Conservation (phyloP, 2,888 invertebrate genomes). For the Leptinotarsa tumamoca region DNA sequence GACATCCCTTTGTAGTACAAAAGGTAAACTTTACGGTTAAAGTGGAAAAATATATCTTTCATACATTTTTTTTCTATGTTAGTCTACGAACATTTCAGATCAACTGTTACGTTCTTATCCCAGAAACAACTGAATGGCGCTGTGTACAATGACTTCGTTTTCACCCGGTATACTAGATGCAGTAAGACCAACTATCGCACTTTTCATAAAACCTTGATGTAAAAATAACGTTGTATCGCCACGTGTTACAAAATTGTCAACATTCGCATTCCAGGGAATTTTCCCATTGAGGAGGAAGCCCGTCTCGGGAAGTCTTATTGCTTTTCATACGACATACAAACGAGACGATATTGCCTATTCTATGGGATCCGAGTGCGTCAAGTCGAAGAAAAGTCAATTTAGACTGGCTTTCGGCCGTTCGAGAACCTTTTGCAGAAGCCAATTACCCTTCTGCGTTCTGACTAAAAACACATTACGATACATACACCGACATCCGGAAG, state of each 20-base stretch:
- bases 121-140: too few relatives aligned
- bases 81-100: too few relatives aligned
- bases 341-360: conserved; percentile 4
- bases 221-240: neutral
- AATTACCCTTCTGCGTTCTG: neutral
- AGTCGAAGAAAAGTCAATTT: neutral
- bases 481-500: neutral
- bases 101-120: too few relatives aligned
- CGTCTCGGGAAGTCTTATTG: neutral
- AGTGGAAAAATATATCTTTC: too few relatives aligned
- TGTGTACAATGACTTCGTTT: too few relatives aligned
- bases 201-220: too few relatives aligned
- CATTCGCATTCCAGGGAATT: neutral
- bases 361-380: neutral
- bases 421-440: neutral
- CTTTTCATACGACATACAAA: neutral
- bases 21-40: too few relatives aligned
- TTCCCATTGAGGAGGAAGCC: neutral
- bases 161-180: too few relatives aligned
- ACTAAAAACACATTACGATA: neutral
- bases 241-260: neutral
- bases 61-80: too few relatives aligned
- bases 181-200: too few relatives aligned
- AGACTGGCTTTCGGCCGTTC: neutral
- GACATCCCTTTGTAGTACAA: too few relatives aligned